Evolutionary conservation across 2,113 vertebrate genomes (phyloP).

Genomic region (Dromas ardeola): DNA sequence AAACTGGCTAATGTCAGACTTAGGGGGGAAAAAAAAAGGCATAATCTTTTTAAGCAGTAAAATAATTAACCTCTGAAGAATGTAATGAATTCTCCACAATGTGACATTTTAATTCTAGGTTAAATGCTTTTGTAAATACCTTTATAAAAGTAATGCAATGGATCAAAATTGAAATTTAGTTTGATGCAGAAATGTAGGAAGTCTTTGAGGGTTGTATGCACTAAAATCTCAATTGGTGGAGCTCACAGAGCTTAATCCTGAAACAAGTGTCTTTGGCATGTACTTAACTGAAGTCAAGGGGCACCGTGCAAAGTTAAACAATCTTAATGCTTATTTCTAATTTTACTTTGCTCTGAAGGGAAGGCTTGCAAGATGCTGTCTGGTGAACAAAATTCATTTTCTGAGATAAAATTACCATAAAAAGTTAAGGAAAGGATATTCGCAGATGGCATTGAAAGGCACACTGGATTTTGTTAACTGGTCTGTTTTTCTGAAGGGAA

Average conservation of each 20-base stretch:
- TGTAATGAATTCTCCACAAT: neutral
- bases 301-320: neutral
- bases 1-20: neutral
- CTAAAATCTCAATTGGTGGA: neutral
- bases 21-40: neutral
- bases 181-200: neutral
- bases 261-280: neutral
- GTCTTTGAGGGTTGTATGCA: neutral
- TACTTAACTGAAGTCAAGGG: neutral
- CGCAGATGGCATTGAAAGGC: neutral
- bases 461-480: neutral
- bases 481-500: neutral
- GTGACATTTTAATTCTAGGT: neutral
- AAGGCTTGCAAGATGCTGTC: neutral
- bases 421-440: neutral
- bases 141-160: neutral
- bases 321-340: neutral
- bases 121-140: neutral
- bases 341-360: neutral
- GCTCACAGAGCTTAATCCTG: neutral
- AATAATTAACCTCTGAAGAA: conserved; percentile 12
- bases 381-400: neutral
- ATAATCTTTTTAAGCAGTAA: neutral
- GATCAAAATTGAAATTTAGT: neutral
- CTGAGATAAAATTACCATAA: neutral